Evolutionary conservation across 1,140 invertebrate species (phyloP), one percentile per base, ranked within the genome.

Genomic region (Latrodectus geometricus): DNA sequence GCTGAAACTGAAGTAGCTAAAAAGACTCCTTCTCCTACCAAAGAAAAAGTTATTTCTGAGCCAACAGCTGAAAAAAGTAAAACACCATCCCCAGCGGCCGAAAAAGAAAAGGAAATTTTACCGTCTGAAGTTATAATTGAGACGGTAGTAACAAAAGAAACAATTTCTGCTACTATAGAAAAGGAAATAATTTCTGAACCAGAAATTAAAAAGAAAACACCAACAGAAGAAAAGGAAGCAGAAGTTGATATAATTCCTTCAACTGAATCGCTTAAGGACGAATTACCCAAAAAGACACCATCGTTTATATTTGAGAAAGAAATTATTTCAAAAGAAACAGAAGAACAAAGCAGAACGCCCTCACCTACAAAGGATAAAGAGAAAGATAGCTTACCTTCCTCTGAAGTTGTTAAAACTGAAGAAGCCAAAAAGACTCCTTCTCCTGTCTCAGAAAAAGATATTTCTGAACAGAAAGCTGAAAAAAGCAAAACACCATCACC

Each of bases 331-430:
- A 17, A 61, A 14, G 11, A 61, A 61, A 61, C 11, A 23, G 17
- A 75, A 14, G 73, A 75, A 49, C 61, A 77, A 77, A 23, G 35
- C 5, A 35, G 35, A 35, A 35, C 35, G 54, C 54, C 17, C 2
- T 61, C 17, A 17, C 54, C 54, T 20, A 87, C 84, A 48, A 88
- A 86, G 20, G 88, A 89, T 61, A 89, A 89, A 77, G 88, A 89
- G 56, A 89, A 88, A 73, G 89, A 89, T 86, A 89, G 2, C 35
- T 3, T 35, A 35, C 5, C 5, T 3, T 35, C 35, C 5, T 35
- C 35, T 1, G 35, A 1, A 3, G 5, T 35, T 35, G 35, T 35
- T 35, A 5, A 35, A 35, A 35, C 35, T 35, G 35, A 35, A 35
- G 35, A 3, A 3, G 1, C 35, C 35, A 35, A 35, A 35, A 5